These are phyloP conservation scores for Myotis vivesi DNA, from an alignment of 2,797 vertebrate species.

Conservation along the genomic window DNA sequence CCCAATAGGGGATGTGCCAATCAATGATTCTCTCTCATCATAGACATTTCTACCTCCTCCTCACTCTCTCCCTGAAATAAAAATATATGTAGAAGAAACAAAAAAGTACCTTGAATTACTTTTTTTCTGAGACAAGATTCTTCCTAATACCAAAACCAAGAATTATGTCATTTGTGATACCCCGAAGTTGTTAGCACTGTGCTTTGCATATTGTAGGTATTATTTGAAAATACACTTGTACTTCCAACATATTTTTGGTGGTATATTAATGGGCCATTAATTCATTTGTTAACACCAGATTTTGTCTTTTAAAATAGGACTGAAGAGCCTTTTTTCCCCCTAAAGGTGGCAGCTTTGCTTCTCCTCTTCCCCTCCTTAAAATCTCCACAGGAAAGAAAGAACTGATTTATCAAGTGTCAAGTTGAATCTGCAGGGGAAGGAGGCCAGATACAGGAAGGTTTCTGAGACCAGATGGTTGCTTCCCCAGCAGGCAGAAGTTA, in stretches of 20 bases:
- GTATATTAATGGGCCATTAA: neutral
- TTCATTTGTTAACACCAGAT: neutral
- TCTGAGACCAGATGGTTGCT: neutral
- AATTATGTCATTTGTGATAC: neutral
- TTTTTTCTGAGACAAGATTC: neutral
- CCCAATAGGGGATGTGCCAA: no score
- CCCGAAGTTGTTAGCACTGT: neutral
- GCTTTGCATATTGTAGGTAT: neutral
- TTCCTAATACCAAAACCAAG: neutral
- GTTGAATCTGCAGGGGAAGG: neutral
- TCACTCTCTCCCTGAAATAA: no score
- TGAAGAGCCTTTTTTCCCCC: fast-evolving
- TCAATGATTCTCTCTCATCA: no score
- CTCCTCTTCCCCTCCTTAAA: neutral
- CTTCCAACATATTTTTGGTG: neutral
- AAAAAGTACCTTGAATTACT: neutral
- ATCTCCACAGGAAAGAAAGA: neutral
- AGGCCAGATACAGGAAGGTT: neutral
- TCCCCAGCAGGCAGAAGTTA: neutral
- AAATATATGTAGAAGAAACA: no score
- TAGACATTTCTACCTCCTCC: no score
- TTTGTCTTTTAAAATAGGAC: neutral
- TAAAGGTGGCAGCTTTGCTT: neutral
- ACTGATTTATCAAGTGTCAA: neutral
- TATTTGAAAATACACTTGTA: neutral